Conservation (phyloP, 2,113 vertebrate genomes). For the Gasterosteus aculeatus region DNA sequence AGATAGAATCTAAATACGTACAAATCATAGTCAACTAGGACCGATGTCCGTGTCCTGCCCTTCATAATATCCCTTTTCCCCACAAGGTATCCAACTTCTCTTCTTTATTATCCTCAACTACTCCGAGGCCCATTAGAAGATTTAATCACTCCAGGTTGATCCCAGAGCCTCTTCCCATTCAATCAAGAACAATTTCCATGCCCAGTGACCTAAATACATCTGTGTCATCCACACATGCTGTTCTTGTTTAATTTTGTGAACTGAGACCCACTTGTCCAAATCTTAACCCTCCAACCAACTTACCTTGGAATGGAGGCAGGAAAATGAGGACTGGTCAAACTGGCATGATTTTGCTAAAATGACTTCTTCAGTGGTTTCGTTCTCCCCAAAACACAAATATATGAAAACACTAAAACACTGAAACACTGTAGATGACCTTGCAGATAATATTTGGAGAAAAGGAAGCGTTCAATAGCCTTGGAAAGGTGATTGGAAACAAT, state of each 20-base stretch:
- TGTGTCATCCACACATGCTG: slow-evolving; percentile 4
- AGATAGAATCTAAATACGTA: too few relatives aligned
- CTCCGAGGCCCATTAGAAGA: slow-evolving; percentile 19
- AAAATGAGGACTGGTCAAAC: slow-evolving; percentile 10
- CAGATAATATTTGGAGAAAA: slow-evolving; percentile 5
- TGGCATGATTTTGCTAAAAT: slow-evolving; percentile 9
- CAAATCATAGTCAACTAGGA: neutral
- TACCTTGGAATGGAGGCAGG: neutral
- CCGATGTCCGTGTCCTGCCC: neutral
- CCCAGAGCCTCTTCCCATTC: slow-evolving; percentile 8
- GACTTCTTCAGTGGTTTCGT: neutral
- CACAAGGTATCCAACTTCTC: slow-evolving; percentile 5
- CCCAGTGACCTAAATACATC: slow-evolving; percentile 32
- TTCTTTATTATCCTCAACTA: slow-evolving; percentile 33
- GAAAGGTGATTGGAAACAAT: slow-evolving; percentile 28
- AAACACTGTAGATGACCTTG: neutral
- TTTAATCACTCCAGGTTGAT: slow-evolving; percentile 35
- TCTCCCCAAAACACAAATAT: neutral
- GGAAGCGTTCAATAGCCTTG: neutral
- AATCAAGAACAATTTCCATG: slow-evolving; percentile 27
- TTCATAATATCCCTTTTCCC: neutral
- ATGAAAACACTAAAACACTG: neutral
- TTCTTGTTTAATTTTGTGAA: neutral
- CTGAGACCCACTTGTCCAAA: slow-evolving; percentile 1
- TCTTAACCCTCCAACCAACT: slow-evolving; percentile 4